phyloP scores from a whole-genome alignment of 53 echinoderm and acorn worm genomes.

The Henricia sp. region DNA sequence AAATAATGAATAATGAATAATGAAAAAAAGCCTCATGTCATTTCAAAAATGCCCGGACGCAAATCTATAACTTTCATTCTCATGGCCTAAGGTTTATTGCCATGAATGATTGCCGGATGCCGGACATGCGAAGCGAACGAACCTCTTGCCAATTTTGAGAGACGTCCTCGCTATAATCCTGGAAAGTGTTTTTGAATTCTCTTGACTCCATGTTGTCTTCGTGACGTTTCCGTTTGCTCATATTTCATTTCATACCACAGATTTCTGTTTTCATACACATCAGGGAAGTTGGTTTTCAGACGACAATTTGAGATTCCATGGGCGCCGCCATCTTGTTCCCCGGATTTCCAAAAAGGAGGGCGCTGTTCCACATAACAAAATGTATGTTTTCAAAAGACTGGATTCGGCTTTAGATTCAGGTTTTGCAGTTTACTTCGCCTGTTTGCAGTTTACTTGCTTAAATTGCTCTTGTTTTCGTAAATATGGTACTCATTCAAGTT shows the following conservation, averaged over 20 bases:
- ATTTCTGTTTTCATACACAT: not conserved
- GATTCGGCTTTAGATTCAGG: not conserved
- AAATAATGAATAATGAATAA: too few relatives aligned
- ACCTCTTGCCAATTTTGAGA: constrained; percentile 31
- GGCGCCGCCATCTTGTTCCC: constrained; percentile 49
- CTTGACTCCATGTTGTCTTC: constrained; percentile 40
- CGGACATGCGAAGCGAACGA: too few relatives aligned
- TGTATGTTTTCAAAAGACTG: not conserved
- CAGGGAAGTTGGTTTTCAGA: not conserved
- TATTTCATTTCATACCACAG: not conserved
- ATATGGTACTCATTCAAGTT: too few relatives aligned
- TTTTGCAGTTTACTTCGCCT: not conserved
- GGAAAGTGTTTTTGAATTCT: constrained; percentile 49
- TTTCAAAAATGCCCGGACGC: too few relatives aligned
- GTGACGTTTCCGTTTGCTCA: constrained; percentile 60
- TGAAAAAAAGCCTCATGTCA: too few relatives aligned
- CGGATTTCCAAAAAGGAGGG: constrained; percentile 14
- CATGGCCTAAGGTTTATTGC: too few relatives aligned
- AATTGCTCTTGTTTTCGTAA: too few relatives aligned
- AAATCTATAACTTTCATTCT: too few relatives aligned
- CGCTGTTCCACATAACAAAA: constrained; percentile 13
- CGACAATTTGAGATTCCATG: not conserved
- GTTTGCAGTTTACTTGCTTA: too few relatives aligned
- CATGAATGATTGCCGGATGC: too few relatives aligned
- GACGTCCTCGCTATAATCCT: constrained; percentile 25